Base-by-base conservation (phyloP, 2,113 vertebrate genomes). In the Oncorhynchus tshawytscha region DNA sequence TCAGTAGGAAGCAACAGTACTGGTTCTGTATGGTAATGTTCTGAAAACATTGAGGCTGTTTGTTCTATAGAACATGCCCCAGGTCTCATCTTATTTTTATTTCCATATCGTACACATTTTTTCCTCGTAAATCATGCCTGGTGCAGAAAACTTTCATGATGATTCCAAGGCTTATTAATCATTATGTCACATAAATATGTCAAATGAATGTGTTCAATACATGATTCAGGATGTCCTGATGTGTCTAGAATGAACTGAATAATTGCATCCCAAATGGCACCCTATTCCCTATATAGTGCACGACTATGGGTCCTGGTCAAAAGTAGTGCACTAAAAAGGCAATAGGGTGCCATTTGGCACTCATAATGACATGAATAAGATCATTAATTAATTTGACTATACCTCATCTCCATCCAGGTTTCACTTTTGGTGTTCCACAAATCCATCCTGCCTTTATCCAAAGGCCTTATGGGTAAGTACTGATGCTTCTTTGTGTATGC, bases 401-500 rank as follows among this genome's bases (percentile, higher is more conserved):
- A 15, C 9, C 45, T 24, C 11, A 48, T 70, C n/a, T 86, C 87
- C 31, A 90, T 86, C 22, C 91, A 99, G 98, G 98, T 91, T 99
- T 99, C 92, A 96, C 97, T 80, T 99, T 99, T 91, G 98, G 97
- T 57, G 96, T 99, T 85, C 97, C 97, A 77, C 98, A 99, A 67
- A 96, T 99, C 91, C 98, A 99, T 91, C 98, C 98, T 60, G 97
- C 98, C 66, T 98, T 98, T 88, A 98, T 99, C 91, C 98, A 98
- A 87, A 96, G 98, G 93, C 97, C 98, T 90, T 99, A 99, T 83
- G 98, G 98, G 98, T 99, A 96, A 94, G 93, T 95, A 93, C 29
- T 18, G 6, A 59, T 15, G 20, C 54, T 24, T 72, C 24, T 71
- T 18, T 71, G 11, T 29, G 57, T 71, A 11, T 22, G 57, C n/a